Evolutionary conservation across 2,888 invertebrate genomes (phyloP), one percentile per base, ranked within the genome.

Genomic region (Oligia latruncula): DNA sequence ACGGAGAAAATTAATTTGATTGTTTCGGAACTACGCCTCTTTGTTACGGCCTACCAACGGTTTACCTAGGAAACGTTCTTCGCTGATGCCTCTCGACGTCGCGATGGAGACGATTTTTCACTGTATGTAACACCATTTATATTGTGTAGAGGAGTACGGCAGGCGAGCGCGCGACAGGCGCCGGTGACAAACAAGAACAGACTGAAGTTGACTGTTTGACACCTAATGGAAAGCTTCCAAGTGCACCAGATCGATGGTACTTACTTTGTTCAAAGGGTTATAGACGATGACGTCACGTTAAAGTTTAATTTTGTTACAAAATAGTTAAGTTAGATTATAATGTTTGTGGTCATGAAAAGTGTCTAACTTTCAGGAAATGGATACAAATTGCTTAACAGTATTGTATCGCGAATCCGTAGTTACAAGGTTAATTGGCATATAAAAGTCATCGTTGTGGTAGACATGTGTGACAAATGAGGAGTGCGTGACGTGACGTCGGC

Each of bases 1-100:
- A 96, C 96, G 95, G 95, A 94, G 95, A 95, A 96, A 96, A 96
- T 96, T 96, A 96, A 96, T 96, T 96, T 95, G 95, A 96, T 96
- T 96, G 96, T 96, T 96, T 95, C 95, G 95, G 94, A 95, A 95
- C 94, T 94, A 93, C 94, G 95, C 94, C 95, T 95, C 95, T 95
- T 95, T 96, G 95, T 95, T 93, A 91, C 92, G 91, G 92, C 92
- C 92, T 93, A 91, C 90, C 92, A 92, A 94, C 92, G 92, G 91
- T 94, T 96, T 96, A 96, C 95, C 95, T 95, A 92, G 91, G 90
- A 94, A 95, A 94, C 95, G 93, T 93, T 92, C 93, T 93, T 92
- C 91, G 92, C 89, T 92, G 92, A 91, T 92, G 91, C 92, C 92
- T 90, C 91, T 93, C 90, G 86, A 87, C 90, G 89, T 85, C 84